phyloP scores from a whole-genome alignment of 2,113 vertebrate genomes.

The Pygoscelis antarcticus region DNA sequence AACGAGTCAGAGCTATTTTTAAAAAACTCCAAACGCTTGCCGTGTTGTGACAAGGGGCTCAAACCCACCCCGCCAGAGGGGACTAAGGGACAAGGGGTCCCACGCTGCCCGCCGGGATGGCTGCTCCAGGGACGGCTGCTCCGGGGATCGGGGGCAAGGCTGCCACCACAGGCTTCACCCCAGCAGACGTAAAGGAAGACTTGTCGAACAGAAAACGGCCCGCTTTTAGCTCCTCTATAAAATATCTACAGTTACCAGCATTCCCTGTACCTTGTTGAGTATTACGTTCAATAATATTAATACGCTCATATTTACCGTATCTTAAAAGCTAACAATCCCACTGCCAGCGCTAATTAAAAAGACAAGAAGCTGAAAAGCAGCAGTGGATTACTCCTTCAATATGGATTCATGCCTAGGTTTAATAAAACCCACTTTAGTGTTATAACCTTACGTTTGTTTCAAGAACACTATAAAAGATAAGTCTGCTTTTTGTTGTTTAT shows the following conservation, averaged over 20 bases:
- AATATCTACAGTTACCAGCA: constrained; percentile 73
- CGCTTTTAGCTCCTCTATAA: constrained; percentile 67
- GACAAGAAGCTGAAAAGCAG: constrained; percentile 40
- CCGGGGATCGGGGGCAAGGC: constrained; percentile 70
- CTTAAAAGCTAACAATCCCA: constrained; percentile 61
- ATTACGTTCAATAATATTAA: constrained; percentile 48
- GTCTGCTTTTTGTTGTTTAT: constrained; percentile 26
- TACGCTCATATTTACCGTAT: constrained; percentile 48
- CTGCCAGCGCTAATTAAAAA: constrained; percentile 37
- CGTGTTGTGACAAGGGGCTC: constrained; percentile 23
- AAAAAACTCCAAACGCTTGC: neutral
- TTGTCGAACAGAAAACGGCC: constrained; percentile 65
- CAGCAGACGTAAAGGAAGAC: constrained; percentile 63
- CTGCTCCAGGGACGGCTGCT: constrained; percentile 70
- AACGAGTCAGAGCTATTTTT: constrained; percentile 25
- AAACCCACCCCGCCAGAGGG: constrained; percentile 54
- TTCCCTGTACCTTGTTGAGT: constrained; percentile 58
- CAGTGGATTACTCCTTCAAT: constrained; percentile 28
- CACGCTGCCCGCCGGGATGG: constrained; percentile 45
- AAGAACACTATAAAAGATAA: neutral
- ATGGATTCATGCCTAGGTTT: constrained; percentile 25
- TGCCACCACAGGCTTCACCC: constrained; percentile 58
- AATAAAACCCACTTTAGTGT: constrained; percentile 48
- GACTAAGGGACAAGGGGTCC: constrained; percentile 64
- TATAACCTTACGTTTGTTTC: neutral